phyloP scores from a whole-genome alignment of 1,140 invertebrate species.

The Mesaphorura yosii region DNA sequence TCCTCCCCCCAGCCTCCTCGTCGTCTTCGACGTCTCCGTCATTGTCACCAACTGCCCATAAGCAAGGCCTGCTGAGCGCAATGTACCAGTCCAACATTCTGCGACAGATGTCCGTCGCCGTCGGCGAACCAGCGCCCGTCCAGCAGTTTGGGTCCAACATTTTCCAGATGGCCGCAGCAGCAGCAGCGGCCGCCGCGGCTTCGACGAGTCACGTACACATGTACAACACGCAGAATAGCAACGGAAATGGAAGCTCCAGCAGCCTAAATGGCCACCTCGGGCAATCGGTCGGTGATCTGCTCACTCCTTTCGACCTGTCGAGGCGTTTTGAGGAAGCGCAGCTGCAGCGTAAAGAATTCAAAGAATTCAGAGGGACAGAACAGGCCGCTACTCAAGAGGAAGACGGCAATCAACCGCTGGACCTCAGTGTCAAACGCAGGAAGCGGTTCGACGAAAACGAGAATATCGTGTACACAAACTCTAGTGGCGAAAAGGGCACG shows the following conservation, averaged over 20 bases:
- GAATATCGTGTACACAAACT: constrained; percentile 51
- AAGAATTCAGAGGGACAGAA: background rate
- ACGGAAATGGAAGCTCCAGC: too few species aligned
- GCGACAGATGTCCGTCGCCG: constrained; percentile 25
- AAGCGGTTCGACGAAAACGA: constrained; percentile 64
- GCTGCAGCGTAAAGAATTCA: background rate
- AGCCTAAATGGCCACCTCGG: too few species aligned
- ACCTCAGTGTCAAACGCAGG: constrained; percentile 68
- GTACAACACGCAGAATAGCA: too few species aligned
- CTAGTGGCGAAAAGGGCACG: too few species aligned
- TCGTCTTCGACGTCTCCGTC: constrained; percentile 1
- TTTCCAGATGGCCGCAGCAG: constrained; percentile 26
- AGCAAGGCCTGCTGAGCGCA: constrained; percentile 7
- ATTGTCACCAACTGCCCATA: background rate
- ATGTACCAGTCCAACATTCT: constrained; percentile 21
- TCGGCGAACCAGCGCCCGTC: constrained; percentile 16
- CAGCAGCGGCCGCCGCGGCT: background rate
- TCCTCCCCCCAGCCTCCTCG: background rate
- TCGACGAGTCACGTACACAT: background rate
- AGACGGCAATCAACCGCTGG: constrained; percentile 73
- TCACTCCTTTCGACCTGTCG: constrained; percentile 26
- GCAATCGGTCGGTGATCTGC: constrained; percentile 4
- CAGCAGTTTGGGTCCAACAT: constrained; percentile 16
- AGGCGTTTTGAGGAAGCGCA: constrained; percentile 7
- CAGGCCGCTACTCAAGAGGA: too few species aligned